Conservation (phyloP, 2,113 vertebrate species). For the Cinclus mexicanus region DNA sequence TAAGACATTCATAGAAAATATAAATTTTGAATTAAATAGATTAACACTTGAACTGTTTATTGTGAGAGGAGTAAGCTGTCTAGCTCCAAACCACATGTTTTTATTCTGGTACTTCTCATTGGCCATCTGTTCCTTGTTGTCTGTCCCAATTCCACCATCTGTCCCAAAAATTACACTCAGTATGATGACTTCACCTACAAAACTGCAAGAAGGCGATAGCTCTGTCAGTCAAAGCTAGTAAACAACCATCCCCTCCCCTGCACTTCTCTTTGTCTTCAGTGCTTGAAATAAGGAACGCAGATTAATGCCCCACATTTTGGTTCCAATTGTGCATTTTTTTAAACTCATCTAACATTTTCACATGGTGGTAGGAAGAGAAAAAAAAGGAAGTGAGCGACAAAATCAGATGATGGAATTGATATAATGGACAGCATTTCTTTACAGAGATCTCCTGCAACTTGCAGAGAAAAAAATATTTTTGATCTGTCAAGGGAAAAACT, state of each 20-base stretch:
- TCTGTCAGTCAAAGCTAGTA: not conserved
- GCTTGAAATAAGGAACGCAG: not conserved
- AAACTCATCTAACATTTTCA: not conserved
- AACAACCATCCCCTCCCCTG: not conserved
- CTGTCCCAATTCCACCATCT: not conserved
- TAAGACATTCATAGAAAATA: not conserved
- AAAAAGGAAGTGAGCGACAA: not conserved
- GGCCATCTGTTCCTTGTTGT: conserved; percentile 19
- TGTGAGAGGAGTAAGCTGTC: not conserved
- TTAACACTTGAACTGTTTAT: not conserved
- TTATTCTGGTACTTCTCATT: conserved; percentile 15
- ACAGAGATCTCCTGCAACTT: not conserved
- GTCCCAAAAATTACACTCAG: not conserved
- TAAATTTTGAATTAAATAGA: conserved; percentile 3
- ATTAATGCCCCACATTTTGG: not conserved
- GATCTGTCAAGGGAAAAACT: not conserved
- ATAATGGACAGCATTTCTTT: not conserved
- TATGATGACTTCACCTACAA: not conserved
- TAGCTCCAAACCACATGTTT: not conserved
- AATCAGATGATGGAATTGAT: not conserved
- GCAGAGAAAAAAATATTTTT: not conserved
- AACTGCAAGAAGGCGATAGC: not conserved
- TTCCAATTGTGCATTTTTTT: not conserved
- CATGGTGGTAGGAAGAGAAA: not conserved
- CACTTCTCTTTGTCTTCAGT: not conserved